Conservation (phyloP, 2,888 invertebrate species). For the Pristionchus exspectatus region DNA sequence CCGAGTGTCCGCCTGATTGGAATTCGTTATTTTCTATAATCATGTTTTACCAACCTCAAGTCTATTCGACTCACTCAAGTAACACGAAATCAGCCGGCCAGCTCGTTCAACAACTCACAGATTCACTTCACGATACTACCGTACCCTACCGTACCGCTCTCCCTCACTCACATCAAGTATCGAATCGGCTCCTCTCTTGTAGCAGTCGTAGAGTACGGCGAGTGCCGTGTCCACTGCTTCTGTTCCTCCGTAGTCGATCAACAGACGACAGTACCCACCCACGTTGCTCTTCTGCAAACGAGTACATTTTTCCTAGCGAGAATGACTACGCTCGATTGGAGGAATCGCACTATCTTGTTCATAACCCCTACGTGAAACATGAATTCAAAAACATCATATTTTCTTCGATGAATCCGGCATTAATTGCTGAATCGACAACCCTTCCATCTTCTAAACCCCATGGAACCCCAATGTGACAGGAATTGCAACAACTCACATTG, state of each 20-base stretch:
- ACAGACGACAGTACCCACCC: constrained; percentile 40
- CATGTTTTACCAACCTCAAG: not conserved
- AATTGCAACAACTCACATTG: not conserved
- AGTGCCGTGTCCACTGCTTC: constrained; percentile 39
- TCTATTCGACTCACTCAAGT: not conserved
- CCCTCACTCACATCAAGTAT: constrained; percentile 20
- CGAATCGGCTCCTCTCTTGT: not conserved
- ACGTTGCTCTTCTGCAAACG: constrained; percentile 39
- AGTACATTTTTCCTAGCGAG: no score
- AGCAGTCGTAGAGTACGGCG: not conserved
- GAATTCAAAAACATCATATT: not conserved
- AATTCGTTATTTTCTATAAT: not conserved
- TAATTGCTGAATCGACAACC: not conserved
- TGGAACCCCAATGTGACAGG: not conserved
- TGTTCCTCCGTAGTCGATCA: constrained; percentile 41
- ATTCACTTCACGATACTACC: no score
- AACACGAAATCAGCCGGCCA: not conserved
- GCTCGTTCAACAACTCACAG: not conserved
- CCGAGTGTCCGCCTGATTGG: constrained; percentile 11
- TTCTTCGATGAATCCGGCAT: not conserved
- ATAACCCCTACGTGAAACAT: not conserved
- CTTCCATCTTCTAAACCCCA: not conserved
- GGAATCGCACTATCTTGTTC: not conserved
- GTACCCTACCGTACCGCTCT: not conserved
- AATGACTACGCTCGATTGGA: no score